Evolutionary conservation across 1,140 invertebrate genomes (phyloP).

Genomic region (Pteromalus puparum): DNA sequence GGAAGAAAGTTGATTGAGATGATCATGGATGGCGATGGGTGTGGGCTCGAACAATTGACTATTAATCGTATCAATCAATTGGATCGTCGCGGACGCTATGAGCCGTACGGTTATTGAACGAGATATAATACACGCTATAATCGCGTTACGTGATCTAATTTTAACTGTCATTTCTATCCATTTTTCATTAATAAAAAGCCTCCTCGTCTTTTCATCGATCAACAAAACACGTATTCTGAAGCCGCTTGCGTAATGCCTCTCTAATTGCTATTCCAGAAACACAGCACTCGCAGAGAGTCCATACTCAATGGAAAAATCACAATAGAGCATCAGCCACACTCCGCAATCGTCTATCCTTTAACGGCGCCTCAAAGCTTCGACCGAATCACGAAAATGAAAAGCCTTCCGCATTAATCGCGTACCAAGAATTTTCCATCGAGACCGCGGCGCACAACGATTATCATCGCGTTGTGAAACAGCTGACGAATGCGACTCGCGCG

Average conservation of each 20-base stretch:
- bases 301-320: neutral
- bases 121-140: neutral
- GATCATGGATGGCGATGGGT: neutral
- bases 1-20: too few species aligned
- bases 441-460: neutral
- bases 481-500: neutral
- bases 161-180: too few species aligned
- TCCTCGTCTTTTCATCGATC: too few species aligned
- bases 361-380: neutral
- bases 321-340: neutral
- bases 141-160: conserved; percentile 4
- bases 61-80: conserved; percentile 9
- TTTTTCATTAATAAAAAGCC: too few species aligned
- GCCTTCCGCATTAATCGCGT: neutral
- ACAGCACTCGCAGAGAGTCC: too few species aligned
- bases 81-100: neutral
- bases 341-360: neutral
- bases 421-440: neutral
- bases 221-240: too few species aligned
- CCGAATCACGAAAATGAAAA: neutral
- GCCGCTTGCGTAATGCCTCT: neutral
- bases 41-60: conserved; percentile 8
- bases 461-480: conserved; percentile 5
- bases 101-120: neutral
- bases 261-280: neutral